These are phyloP conservation scores for Dipus sagitta DNA, from an alignment of 2,797 vertebrate species.

Conservation along the genomic window DNA sequence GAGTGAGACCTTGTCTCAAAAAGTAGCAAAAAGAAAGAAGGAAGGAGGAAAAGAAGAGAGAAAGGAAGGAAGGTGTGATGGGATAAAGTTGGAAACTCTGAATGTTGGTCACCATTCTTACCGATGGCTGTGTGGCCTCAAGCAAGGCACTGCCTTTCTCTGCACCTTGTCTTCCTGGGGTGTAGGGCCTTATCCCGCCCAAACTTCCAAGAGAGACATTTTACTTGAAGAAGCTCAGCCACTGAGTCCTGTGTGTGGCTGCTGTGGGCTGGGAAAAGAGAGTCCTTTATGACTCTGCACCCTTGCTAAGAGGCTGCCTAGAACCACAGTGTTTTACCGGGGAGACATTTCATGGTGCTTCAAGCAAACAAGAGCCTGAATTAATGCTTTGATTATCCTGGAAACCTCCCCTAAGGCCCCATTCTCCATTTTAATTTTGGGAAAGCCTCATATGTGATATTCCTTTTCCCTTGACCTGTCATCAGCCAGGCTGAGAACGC, in stretches of 20 bases:
- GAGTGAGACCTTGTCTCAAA: neutral
- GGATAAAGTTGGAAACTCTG: neutral
- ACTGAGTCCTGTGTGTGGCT: neutral
- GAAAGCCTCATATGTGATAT: neutral
- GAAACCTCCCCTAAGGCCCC: conserved; percentile 76
- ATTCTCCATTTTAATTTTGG: conserved; percentile 82
- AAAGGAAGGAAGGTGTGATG: too few species aligned
- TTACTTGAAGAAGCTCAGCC: neutral
- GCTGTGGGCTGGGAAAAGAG: neutral
- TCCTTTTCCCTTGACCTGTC: conserved; percentile 40
- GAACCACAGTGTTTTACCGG: neutral
- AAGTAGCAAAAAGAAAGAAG: neutral
- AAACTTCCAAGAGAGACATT: neutral
- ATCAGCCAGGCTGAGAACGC: neutral
- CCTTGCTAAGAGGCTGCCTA: neutral
- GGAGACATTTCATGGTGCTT: conserved; percentile 55
- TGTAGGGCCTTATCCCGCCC: neutral
- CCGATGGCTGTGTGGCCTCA: neutral
- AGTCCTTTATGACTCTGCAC: neutral
- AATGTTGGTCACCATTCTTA: neutral
- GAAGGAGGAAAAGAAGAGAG: too few species aligned
- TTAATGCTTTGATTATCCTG: conserved; percentile 86
- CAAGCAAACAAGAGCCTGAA: conserved; percentile 78
- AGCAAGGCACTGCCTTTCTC: neutral
- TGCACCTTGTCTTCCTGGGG: neutral